These are phyloP conservation scores for Turnix velox DNA, from an alignment of 2,113 vertebrate genomes.

Conservation along the genomic window DNA sequence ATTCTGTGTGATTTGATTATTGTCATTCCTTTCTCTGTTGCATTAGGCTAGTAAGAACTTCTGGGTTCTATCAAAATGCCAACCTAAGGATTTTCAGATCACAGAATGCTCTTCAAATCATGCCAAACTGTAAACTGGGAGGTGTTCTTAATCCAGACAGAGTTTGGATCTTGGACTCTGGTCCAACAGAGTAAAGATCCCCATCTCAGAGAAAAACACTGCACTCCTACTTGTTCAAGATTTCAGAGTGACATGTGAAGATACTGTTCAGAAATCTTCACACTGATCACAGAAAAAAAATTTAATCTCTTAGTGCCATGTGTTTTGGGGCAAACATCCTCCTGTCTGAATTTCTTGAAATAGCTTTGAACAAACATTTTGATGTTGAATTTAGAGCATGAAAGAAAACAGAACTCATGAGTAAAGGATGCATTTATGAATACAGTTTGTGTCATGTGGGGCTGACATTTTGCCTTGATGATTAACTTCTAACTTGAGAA, in stretches of 20 bases:
- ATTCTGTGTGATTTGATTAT: too few relatives aligned
- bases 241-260: neutral
- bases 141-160: neutral
- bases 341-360: neutral
- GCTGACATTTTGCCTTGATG: neutral
- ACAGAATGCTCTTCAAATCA: neutral
- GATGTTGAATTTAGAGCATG: neutral
- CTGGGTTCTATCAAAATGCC: neutral
- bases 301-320: neutral
- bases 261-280: neutral
- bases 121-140: neutral
- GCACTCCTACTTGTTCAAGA: neutral
- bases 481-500: constrained; percentile 45
- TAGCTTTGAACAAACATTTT: neutral
- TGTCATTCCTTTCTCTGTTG: neutral
- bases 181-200: neutral
- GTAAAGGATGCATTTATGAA: neutral
- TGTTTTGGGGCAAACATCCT: neutral
- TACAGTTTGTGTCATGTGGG: neutral
- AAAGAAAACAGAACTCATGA: neutral
- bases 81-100: neutral
- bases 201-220: neutral
- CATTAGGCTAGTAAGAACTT: neutral
- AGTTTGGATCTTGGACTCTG: too few relatives aligned
- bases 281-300: neutral